Conservation (phyloP, 2,888 invertebrate genomes). For the Volucella zonaria region DNA sequence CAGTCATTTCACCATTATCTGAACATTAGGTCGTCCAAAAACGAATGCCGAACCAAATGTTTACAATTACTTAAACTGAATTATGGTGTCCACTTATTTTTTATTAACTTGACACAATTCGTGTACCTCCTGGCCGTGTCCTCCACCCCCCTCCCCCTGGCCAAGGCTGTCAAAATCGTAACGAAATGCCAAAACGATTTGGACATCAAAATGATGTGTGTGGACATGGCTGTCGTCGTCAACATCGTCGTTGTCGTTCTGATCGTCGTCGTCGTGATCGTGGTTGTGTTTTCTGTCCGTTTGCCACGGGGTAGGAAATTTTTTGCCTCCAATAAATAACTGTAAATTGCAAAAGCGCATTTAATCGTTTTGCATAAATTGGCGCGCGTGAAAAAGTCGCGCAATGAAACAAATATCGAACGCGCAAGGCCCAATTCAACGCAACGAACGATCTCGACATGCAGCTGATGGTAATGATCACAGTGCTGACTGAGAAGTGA, state of each 20-base stretch:
- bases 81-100: conserved; percentile 67
- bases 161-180: conserved; percentile 42
- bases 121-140: background rate
- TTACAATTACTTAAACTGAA: conserved; percentile 66
- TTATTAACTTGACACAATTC: conserved; percentile 72
- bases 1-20: conserved; percentile 27
- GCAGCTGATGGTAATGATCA: conserved; percentile 25
- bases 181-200: conserved; percentile 61
- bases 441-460: conserved; percentile 5
- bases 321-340: conserved; percentile 65
- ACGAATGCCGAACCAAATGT: conserved; percentile 57
- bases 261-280: background rate
- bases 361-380: conserved; percentile 71
- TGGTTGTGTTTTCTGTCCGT: no score
- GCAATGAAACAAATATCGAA: conserved; percentile 21
- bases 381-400: conserved; percentile 46
- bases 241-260: conserved; percentile 1
- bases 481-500: background rate
- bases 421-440: background rate
- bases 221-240: conserved; percentile 18
- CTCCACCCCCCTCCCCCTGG: background rate
- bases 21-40: conserved; percentile 5
- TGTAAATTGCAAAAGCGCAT: conserved; percentile 68
- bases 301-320: conserved; percentile 28
- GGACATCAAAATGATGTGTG: conserved; percentile 64